Evolutionary conservation across 2,888 invertebrate genomes (phyloP).

Genomic region (Pachliopta kotzebuea): DNA sequence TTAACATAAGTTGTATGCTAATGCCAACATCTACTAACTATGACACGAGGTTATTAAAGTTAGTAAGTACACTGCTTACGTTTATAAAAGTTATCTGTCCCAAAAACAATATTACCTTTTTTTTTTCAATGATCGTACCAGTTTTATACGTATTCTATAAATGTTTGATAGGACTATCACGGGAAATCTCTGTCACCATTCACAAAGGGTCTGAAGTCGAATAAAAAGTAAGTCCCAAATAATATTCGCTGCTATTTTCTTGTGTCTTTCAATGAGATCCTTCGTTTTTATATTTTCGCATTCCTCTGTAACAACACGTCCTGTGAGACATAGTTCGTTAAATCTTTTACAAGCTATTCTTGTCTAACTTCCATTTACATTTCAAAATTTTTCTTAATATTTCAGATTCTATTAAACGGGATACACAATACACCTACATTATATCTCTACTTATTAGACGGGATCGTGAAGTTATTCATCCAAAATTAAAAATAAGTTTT

Average conservation of each 20-base stretch:
- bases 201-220: conserved; percentile 77
- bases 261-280: conserved; percentile 75
- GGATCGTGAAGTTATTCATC: too few relatives aligned
- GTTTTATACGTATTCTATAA: conserved; percentile 78
- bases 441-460: too few relatives aligned
- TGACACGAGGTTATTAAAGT: too few relatives aligned
- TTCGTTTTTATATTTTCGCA: conserved; percentile 79
- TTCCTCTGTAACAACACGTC: conserved; percentile 69
- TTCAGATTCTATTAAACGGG: too few relatives aligned
- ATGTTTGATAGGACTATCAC: conserved; percentile 80
- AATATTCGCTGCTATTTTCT: conserved; percentile 78
- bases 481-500: too few relatives aligned
- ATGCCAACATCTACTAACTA: too few relatives aligned
- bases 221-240: conserved; percentile 79
- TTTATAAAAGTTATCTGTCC: too few relatives aligned
- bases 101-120: too few relatives aligned
- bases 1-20: too few relatives aligned
- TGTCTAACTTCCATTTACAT: not conserved
- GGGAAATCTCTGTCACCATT: conserved; percentile 79
- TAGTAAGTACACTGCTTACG: too few relatives aligned
- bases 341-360: conserved; percentile 3
- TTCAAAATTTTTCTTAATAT: too few relatives aligned
- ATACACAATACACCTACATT: too few relatives aligned
- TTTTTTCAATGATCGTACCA: conserved; percentile 70
- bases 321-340: conserved; percentile 9